phyloP scores from a whole-genome alignment of 1,140 invertebrate species.

The Meloidogyne exigua region DNA sequence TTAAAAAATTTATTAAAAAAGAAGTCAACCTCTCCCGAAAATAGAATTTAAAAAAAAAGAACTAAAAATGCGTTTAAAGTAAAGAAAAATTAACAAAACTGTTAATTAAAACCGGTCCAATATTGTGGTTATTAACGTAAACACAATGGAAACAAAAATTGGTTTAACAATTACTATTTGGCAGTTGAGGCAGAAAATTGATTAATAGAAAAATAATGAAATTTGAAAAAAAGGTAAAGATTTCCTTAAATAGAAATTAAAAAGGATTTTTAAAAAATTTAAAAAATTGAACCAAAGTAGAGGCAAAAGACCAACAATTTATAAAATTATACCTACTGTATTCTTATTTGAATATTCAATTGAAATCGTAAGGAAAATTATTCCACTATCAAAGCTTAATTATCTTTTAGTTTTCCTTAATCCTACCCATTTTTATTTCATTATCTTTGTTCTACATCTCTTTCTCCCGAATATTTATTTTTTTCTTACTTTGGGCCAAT shows the following conservation, averaged over 20 bases:
- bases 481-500: too few species aligned
- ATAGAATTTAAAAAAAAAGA: not conserved
- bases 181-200: not conserved
- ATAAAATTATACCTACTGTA: too few species aligned
- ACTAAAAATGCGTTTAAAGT: not conserved
- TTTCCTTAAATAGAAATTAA: not conserved
- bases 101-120: constrained; percentile 1
- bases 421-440: too few species aligned
- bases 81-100: not conserved
- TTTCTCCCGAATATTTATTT: too few species aligned
- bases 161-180: constrained; percentile 2
- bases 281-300: too few species aligned
- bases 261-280: not conserved
- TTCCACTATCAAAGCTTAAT: too few species aligned
- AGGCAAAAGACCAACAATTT: too few species aligned
- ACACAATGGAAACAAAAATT: not conserved
- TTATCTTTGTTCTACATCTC: too few species aligned
- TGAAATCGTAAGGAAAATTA: too few species aligned
- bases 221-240: not conserved
- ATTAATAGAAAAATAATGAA: not conserved
- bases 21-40: not conserved
- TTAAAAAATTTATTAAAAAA: not conserved
- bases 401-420: too few species aligned
- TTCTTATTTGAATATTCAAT: too few species aligned
- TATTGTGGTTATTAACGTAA: not conserved